Conservation (phyloP, 2,888 invertebrate genomes). For the Temnothorax unifasciatus region DNA sequence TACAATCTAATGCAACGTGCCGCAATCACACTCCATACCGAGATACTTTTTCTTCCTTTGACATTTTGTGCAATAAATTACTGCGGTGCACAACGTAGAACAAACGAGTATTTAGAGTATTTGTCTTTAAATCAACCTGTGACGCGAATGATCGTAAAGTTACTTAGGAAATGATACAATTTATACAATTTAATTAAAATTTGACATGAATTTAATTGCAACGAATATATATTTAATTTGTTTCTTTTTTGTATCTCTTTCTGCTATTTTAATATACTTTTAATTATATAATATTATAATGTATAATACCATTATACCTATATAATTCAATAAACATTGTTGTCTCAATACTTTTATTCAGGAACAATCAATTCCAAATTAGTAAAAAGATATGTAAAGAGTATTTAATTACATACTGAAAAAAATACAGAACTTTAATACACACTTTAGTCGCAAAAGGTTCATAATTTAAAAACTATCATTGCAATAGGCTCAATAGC, state of each 20-base stretch:
- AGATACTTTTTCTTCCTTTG: slow-evolving; percentile 26
- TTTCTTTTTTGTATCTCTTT: not conserved
- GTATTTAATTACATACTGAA: not conserved
- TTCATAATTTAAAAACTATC: not conserved
- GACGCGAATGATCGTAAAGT: not conserved
- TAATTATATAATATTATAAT: not conserved
- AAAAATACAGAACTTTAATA: not conserved
- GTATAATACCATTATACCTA: not conserved
- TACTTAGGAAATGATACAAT: not conserved
- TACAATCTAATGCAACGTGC: slow-evolving; percentile 42
- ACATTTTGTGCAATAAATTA: slow-evolving; percentile 27
- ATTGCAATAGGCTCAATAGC: not conserved
- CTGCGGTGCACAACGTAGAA: not conserved
- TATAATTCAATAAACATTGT: not conserved
- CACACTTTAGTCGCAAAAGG: not conserved
- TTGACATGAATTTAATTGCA: not conserved
- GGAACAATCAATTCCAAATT: not conserved
- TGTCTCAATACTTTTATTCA: not conserved
- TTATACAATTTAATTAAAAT: slow-evolving; percentile 11
- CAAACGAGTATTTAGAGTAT: not conserved
- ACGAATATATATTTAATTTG: not conserved
- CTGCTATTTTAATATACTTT: not conserved
- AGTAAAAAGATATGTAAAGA: not conserved
- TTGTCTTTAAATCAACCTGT: not conserved
- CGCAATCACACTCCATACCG: slow-evolving; percentile 31